Evolutionary conservation across 2,797 vertebrate species (phyloP).

Genomic region (Cynopterus sphinx): DNA sequence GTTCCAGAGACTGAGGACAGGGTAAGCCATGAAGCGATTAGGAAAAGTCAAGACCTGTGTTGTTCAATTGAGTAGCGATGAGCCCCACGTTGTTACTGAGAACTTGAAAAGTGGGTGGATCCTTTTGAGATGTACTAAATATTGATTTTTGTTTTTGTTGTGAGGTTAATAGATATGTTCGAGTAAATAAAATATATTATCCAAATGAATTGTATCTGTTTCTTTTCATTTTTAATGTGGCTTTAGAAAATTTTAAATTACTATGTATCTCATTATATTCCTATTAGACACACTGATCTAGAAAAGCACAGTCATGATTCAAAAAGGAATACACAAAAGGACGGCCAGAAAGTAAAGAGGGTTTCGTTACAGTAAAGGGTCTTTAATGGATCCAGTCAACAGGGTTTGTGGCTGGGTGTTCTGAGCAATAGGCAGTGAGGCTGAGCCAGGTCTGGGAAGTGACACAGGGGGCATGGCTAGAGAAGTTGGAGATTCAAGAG

Average conservation of each 20-base stretch:
- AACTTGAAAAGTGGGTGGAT: not conserved
- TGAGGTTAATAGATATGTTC: not conserved
- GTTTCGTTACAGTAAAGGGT: not conserved
- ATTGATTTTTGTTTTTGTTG: not conserved
- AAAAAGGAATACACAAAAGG: not conserved
- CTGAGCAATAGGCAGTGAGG: no score
- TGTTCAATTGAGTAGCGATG: rapidly evolving
- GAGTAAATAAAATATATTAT: constrained; percentile 1
- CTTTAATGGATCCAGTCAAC: not conserved
- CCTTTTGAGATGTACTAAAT: not conserved
- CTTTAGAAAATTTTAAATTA: not conserved
- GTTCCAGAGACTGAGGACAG: not conserved
- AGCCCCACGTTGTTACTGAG: not conserved
- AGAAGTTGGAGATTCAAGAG: not conserved
- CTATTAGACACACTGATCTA: not conserved
- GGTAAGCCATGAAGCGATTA: not conserved
- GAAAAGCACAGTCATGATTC: not conserved
- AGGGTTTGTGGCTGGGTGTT: not conserved
- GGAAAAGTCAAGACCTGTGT: not conserved
- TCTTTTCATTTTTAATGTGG: constrained; percentile 1
- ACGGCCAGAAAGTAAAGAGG: not conserved
- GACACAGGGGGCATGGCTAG: not conserved
- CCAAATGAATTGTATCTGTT: not conserved
- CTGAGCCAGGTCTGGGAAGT: not conserved
- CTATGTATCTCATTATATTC: not conserved